phyloP scores from a whole-genome alignment of 2,113 vertebrate species.

The Patagioenas fasciata region DNA sequence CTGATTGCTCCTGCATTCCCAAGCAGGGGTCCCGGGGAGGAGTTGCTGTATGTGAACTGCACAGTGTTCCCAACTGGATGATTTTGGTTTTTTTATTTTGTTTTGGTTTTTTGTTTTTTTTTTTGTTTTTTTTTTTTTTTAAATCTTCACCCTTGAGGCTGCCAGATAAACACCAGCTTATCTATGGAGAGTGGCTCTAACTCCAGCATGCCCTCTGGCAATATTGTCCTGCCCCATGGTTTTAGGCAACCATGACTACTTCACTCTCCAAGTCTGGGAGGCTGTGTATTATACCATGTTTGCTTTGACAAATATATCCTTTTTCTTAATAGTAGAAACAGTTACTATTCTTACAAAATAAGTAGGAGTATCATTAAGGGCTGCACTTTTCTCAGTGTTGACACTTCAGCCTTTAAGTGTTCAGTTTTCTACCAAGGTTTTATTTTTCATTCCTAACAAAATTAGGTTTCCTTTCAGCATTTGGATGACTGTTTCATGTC shows the following conservation, averaged over 20 bases:
- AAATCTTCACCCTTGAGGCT: neutral
- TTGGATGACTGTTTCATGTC: neutral
- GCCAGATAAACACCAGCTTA: neutral
- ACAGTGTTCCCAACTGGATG: neutral
- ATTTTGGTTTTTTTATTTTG: no score
- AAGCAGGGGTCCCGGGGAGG: neutral
- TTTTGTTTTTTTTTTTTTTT: no score
- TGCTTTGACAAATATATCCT: neutral
- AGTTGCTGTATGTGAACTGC: neutral
- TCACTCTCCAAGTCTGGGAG: neutral
- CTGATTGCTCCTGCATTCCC: fast-evolving
- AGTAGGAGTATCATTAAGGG: neutral
- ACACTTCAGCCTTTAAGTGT: neutral
- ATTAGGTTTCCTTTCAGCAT: neutral
- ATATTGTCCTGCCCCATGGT: neutral
- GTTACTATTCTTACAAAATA: neutral
- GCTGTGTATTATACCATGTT: neutral
- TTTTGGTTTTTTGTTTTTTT: no score
- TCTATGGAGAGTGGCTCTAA: neutral
- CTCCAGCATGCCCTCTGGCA: neutral
- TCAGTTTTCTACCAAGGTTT: neutral
- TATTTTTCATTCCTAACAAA: neutral
- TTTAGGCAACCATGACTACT: neutral
- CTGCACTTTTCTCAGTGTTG: neutral
- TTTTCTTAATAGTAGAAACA: neutral